These are phyloP conservation scores for Diplogasteroides magnus DNA, from an alignment of 1,140 invertebrate species.

Conservation along the genomic window DNA sequence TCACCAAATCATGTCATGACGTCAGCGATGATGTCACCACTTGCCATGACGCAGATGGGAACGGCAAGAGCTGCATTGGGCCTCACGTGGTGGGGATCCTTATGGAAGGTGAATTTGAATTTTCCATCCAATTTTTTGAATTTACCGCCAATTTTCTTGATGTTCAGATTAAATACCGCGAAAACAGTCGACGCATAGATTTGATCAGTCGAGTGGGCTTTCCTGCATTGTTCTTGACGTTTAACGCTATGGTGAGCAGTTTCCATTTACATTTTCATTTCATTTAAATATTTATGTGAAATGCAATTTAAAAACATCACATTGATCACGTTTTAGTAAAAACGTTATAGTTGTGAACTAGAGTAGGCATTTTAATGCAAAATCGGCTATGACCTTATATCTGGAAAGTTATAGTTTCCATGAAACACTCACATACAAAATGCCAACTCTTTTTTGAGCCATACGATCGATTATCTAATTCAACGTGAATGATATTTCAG, in stretches of 20 bases:
- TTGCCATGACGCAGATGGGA: background rate
- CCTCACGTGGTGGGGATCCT: constrained; percentile 9
- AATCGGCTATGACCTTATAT: too few relatives aligned
- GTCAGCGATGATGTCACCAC: background rate
- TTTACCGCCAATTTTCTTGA: constrained; percentile 27
- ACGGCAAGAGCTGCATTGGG: background rate
- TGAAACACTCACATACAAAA: background rate
- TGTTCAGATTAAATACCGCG: constrained; percentile 41
- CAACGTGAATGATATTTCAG: too few relatives aligned
- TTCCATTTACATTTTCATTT: too few relatives aligned
- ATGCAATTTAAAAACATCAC: too few relatives aligned
- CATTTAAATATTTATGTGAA: too few relatives aligned
- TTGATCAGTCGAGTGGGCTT: constrained; percentile 47
- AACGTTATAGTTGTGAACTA: too few relatives aligned
- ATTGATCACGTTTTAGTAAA: too few relatives aligned
- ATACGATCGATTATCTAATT: background rate
- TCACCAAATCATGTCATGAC: background rate
- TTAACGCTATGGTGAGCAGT: constrained; percentile 44
- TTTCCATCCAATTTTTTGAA: constrained; percentile 9
- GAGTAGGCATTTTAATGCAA: too few relatives aligned
- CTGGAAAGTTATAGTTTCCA: too few relatives aligned
- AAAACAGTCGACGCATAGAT: constrained; percentile 47
- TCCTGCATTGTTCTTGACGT: constrained; percentile 45
- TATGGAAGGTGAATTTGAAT: constrained; percentile 5
- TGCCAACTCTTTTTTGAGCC: background rate